These are phyloP conservation scores for Pelodytes ibericus DNA, from an alignment of 2,797 vertebrate genomes.

Conservation along the genomic window DNA sequence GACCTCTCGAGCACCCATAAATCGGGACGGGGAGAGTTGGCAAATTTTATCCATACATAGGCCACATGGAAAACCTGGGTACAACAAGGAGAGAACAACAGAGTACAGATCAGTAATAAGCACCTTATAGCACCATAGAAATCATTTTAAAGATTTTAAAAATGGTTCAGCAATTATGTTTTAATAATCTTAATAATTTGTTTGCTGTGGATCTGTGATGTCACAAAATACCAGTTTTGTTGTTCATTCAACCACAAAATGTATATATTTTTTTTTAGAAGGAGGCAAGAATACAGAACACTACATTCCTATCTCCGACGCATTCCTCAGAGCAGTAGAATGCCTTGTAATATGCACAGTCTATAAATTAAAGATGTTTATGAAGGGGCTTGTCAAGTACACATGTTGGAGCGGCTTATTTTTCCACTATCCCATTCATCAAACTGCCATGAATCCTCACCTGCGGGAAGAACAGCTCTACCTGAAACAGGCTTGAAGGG, in stretches of 20 bases:
- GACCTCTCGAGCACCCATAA: constrained; percentile 96
- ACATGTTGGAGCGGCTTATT: neutral
- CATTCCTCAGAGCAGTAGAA: neutral
- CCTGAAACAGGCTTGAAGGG: neutral
- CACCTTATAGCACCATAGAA: too few relatives aligned
- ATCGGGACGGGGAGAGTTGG: constrained; percentile 94
- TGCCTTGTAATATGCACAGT: neutral
- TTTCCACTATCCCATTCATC: constrained; percentile 40
- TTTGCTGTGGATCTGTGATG: too few relatives aligned
- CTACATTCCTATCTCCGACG: too few relatives aligned
- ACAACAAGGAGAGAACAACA: constrained; percentile 21
- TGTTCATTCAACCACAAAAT: too few relatives aligned
- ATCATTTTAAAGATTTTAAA: too few relatives aligned
- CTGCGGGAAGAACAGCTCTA: neutral
- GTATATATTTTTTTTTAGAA: too few relatives aligned
- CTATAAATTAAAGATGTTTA: neutral
- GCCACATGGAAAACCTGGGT: constrained; percentile 95
- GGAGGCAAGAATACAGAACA: too few relatives aligned
- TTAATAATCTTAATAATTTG: too few relatives aligned
- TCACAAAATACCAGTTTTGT: too few relatives aligned
- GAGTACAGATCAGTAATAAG: neutral
- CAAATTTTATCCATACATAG: constrained; percentile 95
- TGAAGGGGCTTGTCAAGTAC: neutral
- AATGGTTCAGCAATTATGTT: too few relatives aligned
- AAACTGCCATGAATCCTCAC: constrained; percentile 20